phyloP scores from a whole-genome alignment of 2,113 vertebrate species.

The Hippopotamus amphibius region DNA sequence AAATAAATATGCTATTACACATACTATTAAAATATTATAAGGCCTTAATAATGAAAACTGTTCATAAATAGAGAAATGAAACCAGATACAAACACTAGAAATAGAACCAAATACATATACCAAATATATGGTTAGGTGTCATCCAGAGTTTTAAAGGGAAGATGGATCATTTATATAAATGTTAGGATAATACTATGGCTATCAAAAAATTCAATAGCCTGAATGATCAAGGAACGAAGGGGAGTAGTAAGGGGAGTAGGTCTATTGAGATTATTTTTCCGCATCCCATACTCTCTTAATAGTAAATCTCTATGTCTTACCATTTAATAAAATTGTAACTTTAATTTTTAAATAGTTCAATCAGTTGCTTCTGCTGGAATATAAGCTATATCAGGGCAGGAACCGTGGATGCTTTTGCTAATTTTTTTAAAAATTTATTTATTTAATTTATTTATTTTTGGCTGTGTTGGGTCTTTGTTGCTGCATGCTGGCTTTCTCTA shows the following conservation, averaged over 20 bases:
- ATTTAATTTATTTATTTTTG: too few species aligned
- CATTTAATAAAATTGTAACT: background rate
- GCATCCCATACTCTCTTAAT: background rate
- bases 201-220: background rate
- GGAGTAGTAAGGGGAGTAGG: background rate
- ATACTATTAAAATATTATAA: background rate
- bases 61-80: conserved; percentile 2
- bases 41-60: background rate
- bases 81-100: background rate
- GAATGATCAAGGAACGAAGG: background rate
- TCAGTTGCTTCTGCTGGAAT: background rate
- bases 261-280: background rate
- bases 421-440: background rate
- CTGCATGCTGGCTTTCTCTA: too few species aligned
- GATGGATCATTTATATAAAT: background rate
- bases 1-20: background rate
- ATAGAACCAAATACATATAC: background rate
- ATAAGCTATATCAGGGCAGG: background rate
- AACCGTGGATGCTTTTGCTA: background rate
- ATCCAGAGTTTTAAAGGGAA: background rate
- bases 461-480: too few species aligned
- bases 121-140: background rate
- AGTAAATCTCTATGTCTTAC: background rate
- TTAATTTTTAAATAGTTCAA: background rate
- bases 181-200: background rate